Conservation (phyloP, 1,140 invertebrate species). For the Aphelinus atriplicis region DNA sequence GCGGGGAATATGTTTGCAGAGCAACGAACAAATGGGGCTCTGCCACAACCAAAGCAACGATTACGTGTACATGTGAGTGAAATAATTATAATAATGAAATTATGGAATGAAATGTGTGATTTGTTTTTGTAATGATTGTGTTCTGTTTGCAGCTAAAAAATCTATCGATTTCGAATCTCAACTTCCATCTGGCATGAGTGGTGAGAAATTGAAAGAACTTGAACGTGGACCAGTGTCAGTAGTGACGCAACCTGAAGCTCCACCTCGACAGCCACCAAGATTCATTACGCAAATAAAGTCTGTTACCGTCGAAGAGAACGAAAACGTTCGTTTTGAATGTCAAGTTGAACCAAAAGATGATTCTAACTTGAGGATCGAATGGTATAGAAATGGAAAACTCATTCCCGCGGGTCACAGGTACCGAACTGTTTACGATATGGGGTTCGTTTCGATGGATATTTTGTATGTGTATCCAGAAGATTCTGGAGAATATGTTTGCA, state of each 20-base stretch:
- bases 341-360: slow-evolving; percentile 95
- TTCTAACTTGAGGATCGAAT: slow-evolving; percentile 89
- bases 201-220: slow-evolving; percentile 91
- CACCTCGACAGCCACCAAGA: slow-evolving; percentile 78
- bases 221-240: slow-evolving; percentile 84
- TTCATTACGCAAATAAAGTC: slow-evolving; percentile 88
- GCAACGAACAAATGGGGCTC: slow-evolving; percentile 88
- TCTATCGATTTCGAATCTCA: slow-evolving; percentile 92
- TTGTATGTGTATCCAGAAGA: slow-evolving; percentile 92
- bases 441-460: slow-evolving; percentile 93
- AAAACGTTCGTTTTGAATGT: slow-evolving; percentile 94
- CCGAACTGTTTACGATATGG: slow-evolving; percentile 92
- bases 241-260: slow-evolving; percentile 71
- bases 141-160: slow-evolving; percentile 73
- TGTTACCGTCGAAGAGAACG: slow-evolving; percentile 84
- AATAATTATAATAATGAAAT: slow-evolving; percentile 1
- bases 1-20: slow-evolving; percentile 86
- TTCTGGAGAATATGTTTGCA: slow-evolving; percentile 91
- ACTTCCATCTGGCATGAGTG: slow-evolving; percentile 90
- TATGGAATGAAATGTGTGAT: not conserved
- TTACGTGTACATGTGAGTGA: slow-evolving; percentile 76
- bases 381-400: slow-evolving; percentile 91
- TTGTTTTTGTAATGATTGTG: slow-evolving; percentile 20
- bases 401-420: slow-evolving; percentile 91
- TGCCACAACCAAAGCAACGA: slow-evolving; percentile 83